Percentiles rank a stretch among this genome's conserved stretches.
These are phyloP conservation scores for Kuschelorhynchus macadamiae DNA, from an alignment of 2,888 invertebrate species.

Conservation along the genomic window DNA sequence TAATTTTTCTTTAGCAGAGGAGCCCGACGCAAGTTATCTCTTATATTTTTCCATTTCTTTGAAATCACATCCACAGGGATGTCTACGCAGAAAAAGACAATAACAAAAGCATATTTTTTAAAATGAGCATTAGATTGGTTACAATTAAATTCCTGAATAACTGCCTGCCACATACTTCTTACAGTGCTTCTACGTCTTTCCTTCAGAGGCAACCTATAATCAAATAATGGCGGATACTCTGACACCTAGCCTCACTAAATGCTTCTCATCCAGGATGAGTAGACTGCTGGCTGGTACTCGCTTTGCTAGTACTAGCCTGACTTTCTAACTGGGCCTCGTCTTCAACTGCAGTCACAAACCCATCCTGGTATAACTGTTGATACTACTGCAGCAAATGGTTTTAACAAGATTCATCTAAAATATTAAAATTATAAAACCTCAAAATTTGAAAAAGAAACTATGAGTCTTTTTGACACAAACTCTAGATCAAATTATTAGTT, in stretches of 20 bases:
- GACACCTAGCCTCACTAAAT: slow-evolving; percentile 22
- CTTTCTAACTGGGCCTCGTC: too few relatives aligned
- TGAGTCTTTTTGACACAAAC: too few relatives aligned
- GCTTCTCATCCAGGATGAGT: slow-evolving; percentile 10
- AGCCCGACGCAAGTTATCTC: slow-evolving; percentile 34
- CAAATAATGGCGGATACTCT: slow-evolving; percentile 26
- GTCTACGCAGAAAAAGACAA: slow-evolving; percentile 1
- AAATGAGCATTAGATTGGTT: not conserved
- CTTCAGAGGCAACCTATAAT: slow-evolving; percentile 29
- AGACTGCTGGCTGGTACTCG: too few relatives aligned
- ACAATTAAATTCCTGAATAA: slow-evolving; percentile 29
- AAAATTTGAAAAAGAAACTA: too few relatives aligned
- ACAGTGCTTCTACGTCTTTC: slow-evolving; percentile 13
- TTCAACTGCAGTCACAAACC: too few relatives aligned
- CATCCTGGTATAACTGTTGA: too few relatives aligned
- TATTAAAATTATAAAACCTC: too few relatives aligned
- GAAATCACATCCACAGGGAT: slow-evolving; percentile 20
- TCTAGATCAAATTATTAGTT: too few relatives aligned
- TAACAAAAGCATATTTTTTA: too few relatives aligned
- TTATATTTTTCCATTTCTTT: slow-evolving; percentile 31
- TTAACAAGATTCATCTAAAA: too few relatives aligned
- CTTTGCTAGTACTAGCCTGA: too few relatives aligned
- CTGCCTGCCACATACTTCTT: slow-evolving; percentile 25
- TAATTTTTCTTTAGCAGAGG: slow-evolving; percentile 29
- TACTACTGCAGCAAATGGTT: too few relatives aligned